Conservation (phyloP, 2,113 vertebrate genomes). For the Alligator sinensis region DNA sequence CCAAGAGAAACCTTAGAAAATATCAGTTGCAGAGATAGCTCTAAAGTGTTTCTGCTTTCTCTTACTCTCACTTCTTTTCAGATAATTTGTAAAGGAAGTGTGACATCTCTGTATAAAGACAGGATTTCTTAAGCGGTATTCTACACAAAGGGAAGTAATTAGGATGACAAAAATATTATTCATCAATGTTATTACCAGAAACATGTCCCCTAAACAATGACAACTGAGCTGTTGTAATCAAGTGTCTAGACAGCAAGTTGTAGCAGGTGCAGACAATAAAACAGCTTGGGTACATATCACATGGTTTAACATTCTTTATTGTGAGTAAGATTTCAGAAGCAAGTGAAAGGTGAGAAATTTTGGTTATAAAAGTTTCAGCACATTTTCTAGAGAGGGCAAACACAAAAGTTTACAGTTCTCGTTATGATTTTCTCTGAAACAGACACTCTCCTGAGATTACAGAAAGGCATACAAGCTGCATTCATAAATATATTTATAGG, state of each 20-base stretch:
- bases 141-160: background rate
- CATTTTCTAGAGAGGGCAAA: slow-evolving; percentile 52
- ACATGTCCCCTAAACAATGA: background rate
- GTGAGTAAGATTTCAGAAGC: slow-evolving; percentile 55
- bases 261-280: slow-evolving; percentile 30
- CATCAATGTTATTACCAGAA: slow-evolving; percentile 1
- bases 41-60: background rate
- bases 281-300: background rate
- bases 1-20: slow-evolving; percentile 10
- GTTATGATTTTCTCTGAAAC: slow-evolving; percentile 61
- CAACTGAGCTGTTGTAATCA: slow-evolving; percentile 28
- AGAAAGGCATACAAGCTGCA: slow-evolving; percentile 28
- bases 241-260: background rate
- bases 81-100: background rate
- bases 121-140: background rate
- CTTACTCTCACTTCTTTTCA: background rate
- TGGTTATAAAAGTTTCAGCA: slow-evolving; percentile 62
- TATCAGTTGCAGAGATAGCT: background rate
- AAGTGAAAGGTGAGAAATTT: slow-evolving; percentile 52
- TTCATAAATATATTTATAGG: slow-evolving; percentile 73
- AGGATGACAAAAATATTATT: slow-evolving; percentile 5
- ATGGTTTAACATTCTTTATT: slow-evolving; percentile 51
- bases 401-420: slow-evolving; percentile 65
- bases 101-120: background rate
- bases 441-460: slow-evolving; percentile 44